phyloP scores from a whole-genome alignment of 2,888 invertebrate species.

The Strigamia transsilvanica region DNA sequence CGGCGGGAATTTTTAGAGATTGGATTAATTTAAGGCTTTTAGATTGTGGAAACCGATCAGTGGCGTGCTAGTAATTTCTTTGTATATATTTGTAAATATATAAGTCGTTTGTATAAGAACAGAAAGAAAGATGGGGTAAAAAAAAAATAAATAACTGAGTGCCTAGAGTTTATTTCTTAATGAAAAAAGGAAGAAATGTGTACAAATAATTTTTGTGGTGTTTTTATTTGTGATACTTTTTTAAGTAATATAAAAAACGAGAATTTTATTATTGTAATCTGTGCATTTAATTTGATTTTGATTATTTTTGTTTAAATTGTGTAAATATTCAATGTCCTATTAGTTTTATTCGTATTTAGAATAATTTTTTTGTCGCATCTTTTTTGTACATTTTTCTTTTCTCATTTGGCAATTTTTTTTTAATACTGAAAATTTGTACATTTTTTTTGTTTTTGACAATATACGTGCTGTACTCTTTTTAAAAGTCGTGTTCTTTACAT shows the following conservation, averaged over 20 bases:
- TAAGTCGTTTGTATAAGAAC: neutral
- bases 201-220: slow-evolving; percentile 36
- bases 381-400: slow-evolving; percentile 5
- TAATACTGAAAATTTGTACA: neutral
- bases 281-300: neutral
- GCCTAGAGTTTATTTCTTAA: slow-evolving; percentile 37
- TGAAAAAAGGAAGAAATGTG: neutral
- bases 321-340: neutral
- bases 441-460: slow-evolving; percentile 3
- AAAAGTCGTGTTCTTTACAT: slow-evolving; percentile 22
- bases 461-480: slow-evolving; percentile 20
- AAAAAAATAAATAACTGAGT: slow-evolving; percentile 13
- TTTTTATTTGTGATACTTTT: slow-evolving; percentile 41
- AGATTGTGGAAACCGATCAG: neutral
- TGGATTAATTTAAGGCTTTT: slow-evolving; percentile 27
- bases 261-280: neutral
- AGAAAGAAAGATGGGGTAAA: neutral
- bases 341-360: slow-evolving; percentile 31
- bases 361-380: slow-evolving; percentile 7
- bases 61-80: neutral
- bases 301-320: neutral
- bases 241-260: slow-evolving; percentile 27
- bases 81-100: slow-evolving; percentile 33
- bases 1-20: neutral
- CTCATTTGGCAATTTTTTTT: slow-evolving; percentile 13